phyloP scores from a whole-genome alignment of 2,888 invertebrate genomes.

The Entomobrya proxima region DNA sequence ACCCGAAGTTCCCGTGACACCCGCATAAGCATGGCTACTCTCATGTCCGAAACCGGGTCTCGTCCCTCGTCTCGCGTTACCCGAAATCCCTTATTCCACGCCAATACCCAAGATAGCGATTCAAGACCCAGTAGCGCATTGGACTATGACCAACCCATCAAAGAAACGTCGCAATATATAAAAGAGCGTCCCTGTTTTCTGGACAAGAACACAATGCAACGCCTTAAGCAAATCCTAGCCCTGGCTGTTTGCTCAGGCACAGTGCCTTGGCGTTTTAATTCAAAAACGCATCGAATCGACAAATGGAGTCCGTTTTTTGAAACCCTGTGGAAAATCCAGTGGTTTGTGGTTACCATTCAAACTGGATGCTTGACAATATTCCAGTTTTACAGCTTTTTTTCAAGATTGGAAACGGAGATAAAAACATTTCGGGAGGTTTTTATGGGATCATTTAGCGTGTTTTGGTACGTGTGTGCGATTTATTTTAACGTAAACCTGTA shows the following conservation, averaged over 20 bases:
- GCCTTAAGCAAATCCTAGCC: constrained; percentile 45
- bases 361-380: background rate
- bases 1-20: too few relatives aligned
- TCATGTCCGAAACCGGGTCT: too few relatives aligned
- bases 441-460: background rate
- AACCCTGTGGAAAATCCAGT: constrained; percentile 32
- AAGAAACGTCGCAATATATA: background rate
- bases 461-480: constrained; percentile 53
- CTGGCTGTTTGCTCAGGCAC: constrained; percentile 30
- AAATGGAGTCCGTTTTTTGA: constrained; percentile 22
- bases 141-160: background rate
- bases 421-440: constrained; percentile 47
- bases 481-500: constrained; percentile 44
- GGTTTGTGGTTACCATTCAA: constrained; percentile 49
- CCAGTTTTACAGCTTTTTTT: constrained; percentile 47
- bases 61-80: too few relatives aligned
- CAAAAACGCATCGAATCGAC: constrained; percentile 39
- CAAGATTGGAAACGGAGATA: background rate
- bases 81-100: too few relatives aligned
- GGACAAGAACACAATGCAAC: constrained; percentile 24
- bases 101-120: background rate
- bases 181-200: constrained; percentile 30
- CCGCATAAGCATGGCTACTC: too few relatives aligned
- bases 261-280: constrained; percentile 60
- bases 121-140: background rate